phyloP scores from a whole-genome alignment of 2,888 invertebrate species.

The Hesperia comma region DNA sequence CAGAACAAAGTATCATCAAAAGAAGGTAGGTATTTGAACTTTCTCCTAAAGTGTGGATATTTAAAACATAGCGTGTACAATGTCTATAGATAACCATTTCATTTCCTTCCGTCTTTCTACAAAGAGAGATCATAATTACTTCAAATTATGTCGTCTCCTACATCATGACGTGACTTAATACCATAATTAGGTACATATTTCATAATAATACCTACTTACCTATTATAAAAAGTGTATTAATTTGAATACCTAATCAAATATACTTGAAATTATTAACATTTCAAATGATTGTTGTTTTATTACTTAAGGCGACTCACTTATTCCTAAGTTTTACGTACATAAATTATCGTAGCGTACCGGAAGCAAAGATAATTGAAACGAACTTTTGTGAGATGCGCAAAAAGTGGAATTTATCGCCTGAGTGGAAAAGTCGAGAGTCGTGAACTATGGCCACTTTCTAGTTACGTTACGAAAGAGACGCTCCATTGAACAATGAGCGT shows the following conservation, averaged over 20 bases:
- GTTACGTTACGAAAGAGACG: slow-evolving; percentile 76
- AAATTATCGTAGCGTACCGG: slow-evolving; percentile 39
- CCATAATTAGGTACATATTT: slow-evolving; percentile 11
- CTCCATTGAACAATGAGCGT: slow-evolving; percentile 64
- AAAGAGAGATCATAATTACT: slow-evolving; percentile 10
- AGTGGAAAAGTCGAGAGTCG: slow-evolving; percentile 45
- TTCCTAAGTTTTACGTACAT: slow-evolving; percentile 32
- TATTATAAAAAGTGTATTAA: slow-evolving; percentile 12
- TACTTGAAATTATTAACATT: slow-evolving; percentile 19
- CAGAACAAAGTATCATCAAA: neutral
- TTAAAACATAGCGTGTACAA: slow-evolving; percentile 41
- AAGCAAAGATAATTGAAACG: slow-evolving; percentile 16
- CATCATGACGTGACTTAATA: slow-evolving; percentile 34
- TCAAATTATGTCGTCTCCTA: slow-evolving; percentile 18
- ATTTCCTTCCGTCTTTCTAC: slow-evolving; percentile 39
- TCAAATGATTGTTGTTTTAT: slow-evolving; percentile 1
- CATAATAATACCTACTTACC: neutral
- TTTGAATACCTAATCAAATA: slow-evolving; percentile 24
- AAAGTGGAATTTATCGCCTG: slow-evolving; percentile 40
- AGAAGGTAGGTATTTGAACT: slow-evolving; percentile 36
- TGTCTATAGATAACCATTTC: slow-evolving; percentile 39
- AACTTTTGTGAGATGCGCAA: slow-evolving; percentile 43
- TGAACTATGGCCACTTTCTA: slow-evolving; percentile 68
- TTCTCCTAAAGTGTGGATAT: slow-evolving; percentile 43
- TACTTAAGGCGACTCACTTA: slow-evolving; percentile 12